Evolutionary conservation across 2,888 invertebrate genomes (phyloP).

Genomic region (Neoaliturus tenellus): DNA sequence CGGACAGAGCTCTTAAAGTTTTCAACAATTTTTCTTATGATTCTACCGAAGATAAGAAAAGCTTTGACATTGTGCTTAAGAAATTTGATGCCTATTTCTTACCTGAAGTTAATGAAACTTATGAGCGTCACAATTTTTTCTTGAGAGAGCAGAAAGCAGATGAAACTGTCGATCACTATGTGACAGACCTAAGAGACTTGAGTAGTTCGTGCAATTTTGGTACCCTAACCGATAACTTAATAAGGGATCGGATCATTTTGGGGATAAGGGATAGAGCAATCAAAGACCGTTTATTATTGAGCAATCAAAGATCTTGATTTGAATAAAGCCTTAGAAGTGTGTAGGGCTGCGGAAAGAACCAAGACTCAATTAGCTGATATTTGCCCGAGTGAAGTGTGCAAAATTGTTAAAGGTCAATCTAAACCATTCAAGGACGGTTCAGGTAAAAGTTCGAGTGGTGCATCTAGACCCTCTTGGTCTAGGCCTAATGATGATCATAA

Average conservation of each 20-base stretch:
- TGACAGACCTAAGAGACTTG: too few relatives aligned
- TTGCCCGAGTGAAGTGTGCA: not conserved
- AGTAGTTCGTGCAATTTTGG: constrained; percentile 33
- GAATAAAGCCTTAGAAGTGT: not conserved
- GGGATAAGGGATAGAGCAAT: not conserved
- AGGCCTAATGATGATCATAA: not conserved
- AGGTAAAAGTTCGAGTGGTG: too few relatives aligned
- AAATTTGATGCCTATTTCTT: constrained; percentile 37
- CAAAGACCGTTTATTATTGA: not conserved
- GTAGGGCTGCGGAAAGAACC: not conserved
- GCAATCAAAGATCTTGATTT: not conserved
- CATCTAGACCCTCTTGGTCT: not conserved
- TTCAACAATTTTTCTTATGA: constrained; percentile 17
- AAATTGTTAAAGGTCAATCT: not conserved
- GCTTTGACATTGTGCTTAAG: not conserved
- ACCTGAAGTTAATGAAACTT: constrained; percentile 17
- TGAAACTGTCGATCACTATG: constrained; percentile 28
- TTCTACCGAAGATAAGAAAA: not conserved
- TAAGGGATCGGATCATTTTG: constrained; percentile 5
- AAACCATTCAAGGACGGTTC: not conserved
- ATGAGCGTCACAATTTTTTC: constrained; percentile 20
- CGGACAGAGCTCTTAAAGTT: constrained; percentile 33
- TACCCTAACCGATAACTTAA: constrained; percentile 5
- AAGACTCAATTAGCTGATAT: constrained; percentile 20
- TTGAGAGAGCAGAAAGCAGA: constrained; percentile 2